phyloP scores from a whole-genome alignment of 2,113 vertebrate species.

The Tachysurus vachellii region DNA sequence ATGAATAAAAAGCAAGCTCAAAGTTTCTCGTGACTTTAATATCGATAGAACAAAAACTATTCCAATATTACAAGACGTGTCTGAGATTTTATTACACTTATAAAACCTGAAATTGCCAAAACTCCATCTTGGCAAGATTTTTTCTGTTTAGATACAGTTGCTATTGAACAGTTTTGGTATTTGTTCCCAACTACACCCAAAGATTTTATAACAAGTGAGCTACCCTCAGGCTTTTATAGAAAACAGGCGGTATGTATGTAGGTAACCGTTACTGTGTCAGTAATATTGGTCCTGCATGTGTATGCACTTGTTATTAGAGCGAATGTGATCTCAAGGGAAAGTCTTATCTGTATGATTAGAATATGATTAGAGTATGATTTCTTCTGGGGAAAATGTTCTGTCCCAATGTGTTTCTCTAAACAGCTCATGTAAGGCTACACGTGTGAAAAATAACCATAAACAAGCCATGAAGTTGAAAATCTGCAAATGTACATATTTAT shows the following conservation, averaged over 20 bases:
- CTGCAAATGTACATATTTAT: neutral
- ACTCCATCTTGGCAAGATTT: neutral
- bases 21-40: neutral
- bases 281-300: neutral
- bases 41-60: neutral
- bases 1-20: neutral
- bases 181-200: neutral
- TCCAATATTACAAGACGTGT: neutral
- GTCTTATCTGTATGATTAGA: neutral
- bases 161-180: neutral
- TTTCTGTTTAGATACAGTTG: too few relatives aligned
- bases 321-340: neutral
- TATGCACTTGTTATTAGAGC: slow-evolving; percentile 1
- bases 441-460: neutral
- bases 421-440: neutral
- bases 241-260: neutral
- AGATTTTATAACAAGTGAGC: neutral
- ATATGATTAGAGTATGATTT: too few relatives aligned
- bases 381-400: neutral
- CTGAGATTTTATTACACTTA: neutral
- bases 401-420: neutral
- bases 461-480: neutral
- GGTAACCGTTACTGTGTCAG: neutral
- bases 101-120: neutral
- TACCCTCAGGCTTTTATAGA: neutral